Evolutionary conservation across 2,113 vertebrate genomes (phyloP).

Genomic region (Procapra przewalskii): DNA sequence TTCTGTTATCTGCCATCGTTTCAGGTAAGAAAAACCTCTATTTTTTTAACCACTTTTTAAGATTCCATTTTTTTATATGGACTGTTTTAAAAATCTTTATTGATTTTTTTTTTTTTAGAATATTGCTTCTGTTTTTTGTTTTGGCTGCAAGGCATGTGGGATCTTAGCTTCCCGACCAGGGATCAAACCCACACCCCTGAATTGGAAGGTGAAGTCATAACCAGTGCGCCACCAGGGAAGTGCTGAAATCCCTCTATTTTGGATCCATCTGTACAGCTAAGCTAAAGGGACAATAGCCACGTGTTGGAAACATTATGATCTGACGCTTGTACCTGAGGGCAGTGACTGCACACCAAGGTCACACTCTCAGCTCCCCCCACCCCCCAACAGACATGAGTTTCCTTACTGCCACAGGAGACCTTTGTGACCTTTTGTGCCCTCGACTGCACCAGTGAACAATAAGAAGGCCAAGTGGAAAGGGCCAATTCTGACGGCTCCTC

Average conservation of each 20-base stretch:
- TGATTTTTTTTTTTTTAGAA: neutral
- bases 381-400: neutral
- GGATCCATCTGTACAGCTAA: neutral
- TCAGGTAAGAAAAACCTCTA: neutral
- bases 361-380: neutral
- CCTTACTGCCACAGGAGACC: neutral
- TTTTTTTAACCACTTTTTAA: neutral
- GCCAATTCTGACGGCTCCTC: accelerated
- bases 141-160: neutral
- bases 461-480: neutral
- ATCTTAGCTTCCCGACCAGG: neutral
- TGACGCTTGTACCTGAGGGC: neutral
- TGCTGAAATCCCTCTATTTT: neutral
- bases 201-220: neutral
- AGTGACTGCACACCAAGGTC: accelerated
- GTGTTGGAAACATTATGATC: accelerated
- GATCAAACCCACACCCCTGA: neutral
- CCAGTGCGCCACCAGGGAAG: neutral
- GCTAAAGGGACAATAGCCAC: neutral
- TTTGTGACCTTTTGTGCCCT: neutral
- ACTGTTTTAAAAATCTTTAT: neutral
- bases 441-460: accelerated
- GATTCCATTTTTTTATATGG: neutral
- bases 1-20: neutral
- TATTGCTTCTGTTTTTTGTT: neutral